Percentiles rank a stretch among this genome's conserved stretches.
phyloP scores from a whole-genome alignment of 2,797 vertebrate genomes.

The Aratinga solstitialis region DNA sequence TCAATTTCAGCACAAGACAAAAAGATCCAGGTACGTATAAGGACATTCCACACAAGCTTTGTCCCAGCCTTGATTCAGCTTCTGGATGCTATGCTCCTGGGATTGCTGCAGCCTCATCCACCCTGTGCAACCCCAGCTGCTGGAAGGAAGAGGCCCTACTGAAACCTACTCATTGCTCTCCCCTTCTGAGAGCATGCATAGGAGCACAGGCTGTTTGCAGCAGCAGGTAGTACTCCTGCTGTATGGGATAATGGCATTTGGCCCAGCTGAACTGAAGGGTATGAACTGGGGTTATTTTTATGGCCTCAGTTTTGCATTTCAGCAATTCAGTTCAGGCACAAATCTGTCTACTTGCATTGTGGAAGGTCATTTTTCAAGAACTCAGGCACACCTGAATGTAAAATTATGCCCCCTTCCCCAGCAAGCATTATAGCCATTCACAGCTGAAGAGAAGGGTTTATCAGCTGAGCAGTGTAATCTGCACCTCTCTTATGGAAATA shows the following conservation, averaged over 20 bases:
- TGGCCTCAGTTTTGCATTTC: neutral
- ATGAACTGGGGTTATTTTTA: neutral
- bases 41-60: neutral
- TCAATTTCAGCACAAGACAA: neutral
- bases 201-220: neutral
- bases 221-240: neutral
- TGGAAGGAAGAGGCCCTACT: neutral
- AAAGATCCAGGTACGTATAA: neutral
- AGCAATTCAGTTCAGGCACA: neutral
- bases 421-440: neutral
- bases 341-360: neutral
- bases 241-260: neutral
- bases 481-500: neutral
- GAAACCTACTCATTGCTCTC: neutral
- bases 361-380: neutral
- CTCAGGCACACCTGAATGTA: neutral
- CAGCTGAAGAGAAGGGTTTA: neutral
- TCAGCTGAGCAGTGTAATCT: neutral
- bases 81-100: neutral
- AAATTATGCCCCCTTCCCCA: neutral
- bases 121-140: neutral
- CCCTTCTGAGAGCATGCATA: neutral
- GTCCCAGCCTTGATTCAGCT: fast-evolving
- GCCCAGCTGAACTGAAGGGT: neutral
- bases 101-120: fast-evolving